phyloP scores from a whole-genome alignment of 1,140 invertebrate genomes.

The Metopolophium dirhodum region DNA sequence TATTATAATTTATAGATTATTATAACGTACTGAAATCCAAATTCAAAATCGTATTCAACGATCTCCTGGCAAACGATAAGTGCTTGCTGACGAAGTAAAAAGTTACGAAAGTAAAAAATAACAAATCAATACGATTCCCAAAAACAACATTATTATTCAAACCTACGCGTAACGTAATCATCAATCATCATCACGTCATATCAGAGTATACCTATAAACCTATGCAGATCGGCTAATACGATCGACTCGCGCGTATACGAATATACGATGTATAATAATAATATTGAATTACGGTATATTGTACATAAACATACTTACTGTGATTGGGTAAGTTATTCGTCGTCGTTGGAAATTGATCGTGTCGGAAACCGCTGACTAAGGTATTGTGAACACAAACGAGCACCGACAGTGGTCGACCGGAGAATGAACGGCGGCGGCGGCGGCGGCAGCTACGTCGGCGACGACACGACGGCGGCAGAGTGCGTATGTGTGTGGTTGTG shows the following conservation, averaged over 20 bases:
- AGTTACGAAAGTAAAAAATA: neutral
- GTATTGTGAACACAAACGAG: neutral
- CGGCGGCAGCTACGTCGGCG: neutral
- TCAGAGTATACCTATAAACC: too few species aligned
- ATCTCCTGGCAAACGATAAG: neutral
- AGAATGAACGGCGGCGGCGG: conserved; percentile 36
- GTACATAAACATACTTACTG: neutral
- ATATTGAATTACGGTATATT: neutral
- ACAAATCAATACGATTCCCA: neutral
- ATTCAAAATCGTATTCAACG: neutral
- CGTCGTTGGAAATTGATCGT: neutral
- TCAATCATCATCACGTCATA: neutral
- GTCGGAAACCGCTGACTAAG: neutral
- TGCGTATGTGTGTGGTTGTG: neutral
- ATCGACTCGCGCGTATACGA: neutral
- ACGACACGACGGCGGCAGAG: neutral
- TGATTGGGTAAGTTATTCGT: neutral
- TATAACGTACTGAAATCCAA: neutral
- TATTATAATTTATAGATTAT: neutral
- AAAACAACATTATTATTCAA: neutral
- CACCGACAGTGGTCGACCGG: conserved; percentile 35
- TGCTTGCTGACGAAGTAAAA: neutral
- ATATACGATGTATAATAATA: neutral
- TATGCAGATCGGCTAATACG: neutral
- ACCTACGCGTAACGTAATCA: neutral